A percentile compares a stretch with the other conserved stretches of the same genome.
Conservation (phyloP, 2,113 vertebrate species). For the Patagioenas fasciata region DNA sequence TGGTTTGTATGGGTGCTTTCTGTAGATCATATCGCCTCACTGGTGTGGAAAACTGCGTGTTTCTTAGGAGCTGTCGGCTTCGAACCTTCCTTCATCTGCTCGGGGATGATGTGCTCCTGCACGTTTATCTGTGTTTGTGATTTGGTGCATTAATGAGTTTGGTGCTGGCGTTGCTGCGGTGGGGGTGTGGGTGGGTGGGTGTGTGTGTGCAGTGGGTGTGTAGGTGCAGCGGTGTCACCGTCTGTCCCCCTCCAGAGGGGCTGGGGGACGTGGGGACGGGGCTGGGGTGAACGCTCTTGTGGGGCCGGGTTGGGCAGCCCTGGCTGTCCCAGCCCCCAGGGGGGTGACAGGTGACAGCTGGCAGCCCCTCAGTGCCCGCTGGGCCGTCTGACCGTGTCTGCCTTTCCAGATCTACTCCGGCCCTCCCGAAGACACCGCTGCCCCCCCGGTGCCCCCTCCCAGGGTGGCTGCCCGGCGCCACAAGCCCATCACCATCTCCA, state of each 20-base stretch:
- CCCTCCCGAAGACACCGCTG: conserved; percentile 84
- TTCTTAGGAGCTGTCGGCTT: background rate
- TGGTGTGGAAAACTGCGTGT: background rate
- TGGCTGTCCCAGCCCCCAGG: background rate
- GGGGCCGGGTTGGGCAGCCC: background rate
- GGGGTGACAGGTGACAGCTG: no score
- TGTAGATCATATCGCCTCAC: background rate
- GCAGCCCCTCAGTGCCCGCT: no score
- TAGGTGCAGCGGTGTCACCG: no score
- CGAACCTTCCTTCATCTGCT: background rate
- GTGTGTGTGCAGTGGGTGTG: no score
- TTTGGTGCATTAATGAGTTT: fast-evolving
- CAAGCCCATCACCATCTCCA: conserved; percentile 97
- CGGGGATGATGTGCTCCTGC: background rate
- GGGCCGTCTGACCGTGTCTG: background rate
- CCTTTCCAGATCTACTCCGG: conserved; percentile 86
- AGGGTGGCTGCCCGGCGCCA: conserved; percentile 87
- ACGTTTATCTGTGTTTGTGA: background rate
- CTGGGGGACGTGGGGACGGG: background rate
- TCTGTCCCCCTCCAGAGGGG: no score
- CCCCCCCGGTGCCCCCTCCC: conserved; percentile 89
- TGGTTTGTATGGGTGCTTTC: background rate
- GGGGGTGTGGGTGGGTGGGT: no score
- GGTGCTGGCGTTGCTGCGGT: background rate
- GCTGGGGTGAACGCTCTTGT: background rate